These are phyloP conservation scores for Rattus rattus DNA, from an alignment of 2,113 vertebrate species.

Conservation along the genomic window DNA sequence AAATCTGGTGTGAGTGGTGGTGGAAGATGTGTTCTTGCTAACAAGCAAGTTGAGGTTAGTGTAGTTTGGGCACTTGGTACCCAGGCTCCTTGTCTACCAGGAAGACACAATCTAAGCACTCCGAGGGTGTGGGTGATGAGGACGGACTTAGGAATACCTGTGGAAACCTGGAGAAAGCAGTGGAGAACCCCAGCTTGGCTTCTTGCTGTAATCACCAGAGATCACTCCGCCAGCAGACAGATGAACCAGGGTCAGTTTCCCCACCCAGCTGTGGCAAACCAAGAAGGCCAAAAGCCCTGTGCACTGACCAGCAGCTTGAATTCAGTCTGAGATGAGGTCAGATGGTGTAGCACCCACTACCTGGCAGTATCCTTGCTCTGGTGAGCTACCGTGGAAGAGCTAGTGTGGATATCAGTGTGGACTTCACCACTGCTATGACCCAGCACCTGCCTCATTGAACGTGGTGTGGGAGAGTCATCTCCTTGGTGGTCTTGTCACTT, in stretches of 20 bases:
- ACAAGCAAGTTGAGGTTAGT: neutral
- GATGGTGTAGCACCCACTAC: constrained; percentile 91
- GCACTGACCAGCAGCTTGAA: constrained; percentile 87
- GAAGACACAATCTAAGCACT: constrained; percentile 92
- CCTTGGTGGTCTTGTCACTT: constrained; percentile 83
- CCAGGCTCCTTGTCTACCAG: constrained; percentile 90
- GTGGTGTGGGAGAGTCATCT: constrained; percentile 86
- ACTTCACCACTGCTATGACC: constrained; percentile 89
- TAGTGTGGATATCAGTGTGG: constrained; percentile 88
- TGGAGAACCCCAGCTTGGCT: constrained; percentile 83
- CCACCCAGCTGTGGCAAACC: constrained; percentile 81
- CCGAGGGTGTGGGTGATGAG: constrained; percentile 90
- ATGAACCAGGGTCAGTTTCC: constrained; percentile 77
- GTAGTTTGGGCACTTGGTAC: constrained; percentile 43
- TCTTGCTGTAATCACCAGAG: constrained; percentile 82
- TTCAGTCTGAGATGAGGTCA: constrained; percentile 88
- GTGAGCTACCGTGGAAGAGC: constrained; percentile 90
- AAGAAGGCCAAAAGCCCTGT: constrained; percentile 83
- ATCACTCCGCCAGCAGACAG: constrained; percentile 80
- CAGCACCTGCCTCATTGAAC: constrained; percentile 84
- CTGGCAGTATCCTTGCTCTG: constrained; percentile 90
- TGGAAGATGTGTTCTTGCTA: constrained; percentile 80
- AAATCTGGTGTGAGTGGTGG: constrained; percentile 86
- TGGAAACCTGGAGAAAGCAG: constrained; percentile 86
- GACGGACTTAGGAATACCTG: constrained; percentile 90